These are phyloP conservation scores for Puntigrus tetrazona DNA, from an alignment of 2,113 vertebrate genomes.

Conservation along the genomic window DNA sequence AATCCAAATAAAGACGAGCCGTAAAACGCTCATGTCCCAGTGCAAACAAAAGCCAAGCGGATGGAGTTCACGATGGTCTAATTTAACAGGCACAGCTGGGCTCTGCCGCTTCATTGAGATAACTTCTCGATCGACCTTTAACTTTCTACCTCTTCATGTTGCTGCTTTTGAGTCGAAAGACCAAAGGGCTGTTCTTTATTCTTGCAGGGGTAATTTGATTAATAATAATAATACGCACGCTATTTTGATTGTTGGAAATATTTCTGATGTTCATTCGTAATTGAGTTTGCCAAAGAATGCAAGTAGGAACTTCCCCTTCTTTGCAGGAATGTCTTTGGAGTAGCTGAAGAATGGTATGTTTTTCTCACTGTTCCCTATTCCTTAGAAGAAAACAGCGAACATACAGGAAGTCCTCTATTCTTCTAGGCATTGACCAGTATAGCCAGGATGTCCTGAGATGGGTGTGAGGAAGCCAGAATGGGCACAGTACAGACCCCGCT, in stretches of 20 bases:
- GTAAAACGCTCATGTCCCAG: constrained; percentile 26
- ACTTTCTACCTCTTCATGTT: not conserved
- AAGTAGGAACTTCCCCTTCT: constrained; percentile 50
- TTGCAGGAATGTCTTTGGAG: constrained; percentile 54
- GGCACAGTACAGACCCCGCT: constrained; percentile 1
- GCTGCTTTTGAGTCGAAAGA: not conserved
- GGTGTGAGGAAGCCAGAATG: constrained; percentile 43
- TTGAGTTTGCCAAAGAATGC: constrained; percentile 45
- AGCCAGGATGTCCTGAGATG: constrained; percentile 62
- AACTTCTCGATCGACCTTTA: not conserved
- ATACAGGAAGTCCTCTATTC: constrained; percentile 61
- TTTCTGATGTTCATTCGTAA: constrained; percentile 40
- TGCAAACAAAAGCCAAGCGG: constrained; percentile 38
- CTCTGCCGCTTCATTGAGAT: not conserved
- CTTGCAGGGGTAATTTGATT: not conserved
- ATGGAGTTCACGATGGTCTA: not conserved
- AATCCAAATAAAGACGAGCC: constrained; percentile 47
- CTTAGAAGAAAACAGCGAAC: constrained; percentile 24
- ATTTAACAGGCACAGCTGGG: constrained; percentile 34
- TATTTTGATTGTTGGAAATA: constrained; percentile 39
- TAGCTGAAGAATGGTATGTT: constrained; percentile 30
- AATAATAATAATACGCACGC: constrained; percentile 20
- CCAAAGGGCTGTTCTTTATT: not conserved
- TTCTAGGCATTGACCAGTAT: constrained; percentile 43
- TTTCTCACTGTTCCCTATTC: constrained; percentile 2